Evolutionary conservation across 1,140 invertebrate genomes (phyloP), one percentile per base, ranked within the genome.

Genomic region (Lutraria rhynchaena): DNA sequence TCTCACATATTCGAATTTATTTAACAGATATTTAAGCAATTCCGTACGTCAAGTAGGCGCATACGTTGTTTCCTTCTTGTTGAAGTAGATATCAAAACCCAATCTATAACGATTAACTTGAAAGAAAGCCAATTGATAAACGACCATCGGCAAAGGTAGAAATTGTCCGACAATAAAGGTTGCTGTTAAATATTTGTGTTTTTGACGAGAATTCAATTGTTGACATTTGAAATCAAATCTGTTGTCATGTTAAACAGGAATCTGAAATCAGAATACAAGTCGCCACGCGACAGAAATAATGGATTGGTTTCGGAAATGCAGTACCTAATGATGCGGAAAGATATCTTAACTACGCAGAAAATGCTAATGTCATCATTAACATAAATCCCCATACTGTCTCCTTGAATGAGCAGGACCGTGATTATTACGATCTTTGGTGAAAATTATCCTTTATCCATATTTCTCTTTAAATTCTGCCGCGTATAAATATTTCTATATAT

Each of bases 121-220:
- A 41, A 41, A 41, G n/a, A 41, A 15, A 41, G 37, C 15, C 37
- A 5, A 41, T 41, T 41, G 37, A 41, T 41, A 41, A 5, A 41
- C 15, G 37, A 15, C 37, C 37, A 41, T 41, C 37, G 15, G 37
- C 37, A 41, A 41, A 41, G 37, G 37, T 41, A 41, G 15, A 41
- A 41, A 7, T 41, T 41, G 37, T 41, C 37, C 5, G 37, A 41
- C 5, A 17, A 63, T n/a, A 69, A 69, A 49, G 44, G 65, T 49
- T 24, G 17, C 1, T 51, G 24, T 51, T 27, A 51, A 49, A 69
- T 33, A 51, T 51, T 53, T 51, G 27, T 44, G 27, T 51, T 49
- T 69, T 69, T 13, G 11, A 51, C 27, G 65, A 31, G 63, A 67
- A 67, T 46, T 67, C 41, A 44, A 67, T 67, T 67, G 63, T 67